A percentile compares a stretch with the other conserved stretches of the same genome.
These are phyloP conservation scores for Penaeus indicus DNA, from an alignment of 1,140 invertebrate species.

Conservation along the genomic window DNA sequence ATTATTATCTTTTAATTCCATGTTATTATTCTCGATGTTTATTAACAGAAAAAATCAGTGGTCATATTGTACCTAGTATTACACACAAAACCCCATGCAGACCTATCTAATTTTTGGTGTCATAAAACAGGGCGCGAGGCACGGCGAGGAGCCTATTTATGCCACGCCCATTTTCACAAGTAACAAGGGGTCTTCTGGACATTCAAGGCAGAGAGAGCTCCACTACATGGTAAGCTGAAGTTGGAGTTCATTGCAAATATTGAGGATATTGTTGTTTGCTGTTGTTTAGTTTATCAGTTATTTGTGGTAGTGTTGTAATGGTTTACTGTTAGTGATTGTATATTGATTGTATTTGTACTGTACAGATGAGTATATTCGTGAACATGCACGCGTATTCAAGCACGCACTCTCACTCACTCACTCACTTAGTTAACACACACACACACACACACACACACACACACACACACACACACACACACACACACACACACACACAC, in stretches of 20 bases:
- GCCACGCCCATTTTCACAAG: slow-evolving; percentile 37
- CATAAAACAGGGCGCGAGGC: slow-evolving; percentile 6
- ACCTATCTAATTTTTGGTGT: background rate
- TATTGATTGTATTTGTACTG: too few species aligned
- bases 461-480: too few species aligned
- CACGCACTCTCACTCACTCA: too few species aligned
- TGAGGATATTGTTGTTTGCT: background rate
- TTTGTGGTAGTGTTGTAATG: too few species aligned
- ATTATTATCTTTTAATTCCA: background rate
- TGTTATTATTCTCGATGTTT: background rate
- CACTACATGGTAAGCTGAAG: slow-evolving; percentile 46
- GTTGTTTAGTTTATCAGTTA: background rate
- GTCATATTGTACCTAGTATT: too few species aligned
- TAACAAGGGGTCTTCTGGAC: slow-evolving; percentile 18
- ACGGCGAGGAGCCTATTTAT: slow-evolving; percentile 48
- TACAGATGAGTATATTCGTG: too few species aligned
- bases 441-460: too few species aligned
- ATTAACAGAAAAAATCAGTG: too few species aligned
- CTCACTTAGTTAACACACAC: too few species aligned
- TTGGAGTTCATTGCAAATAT: background rate
- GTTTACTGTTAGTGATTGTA: too few species aligned
- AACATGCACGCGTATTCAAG: too few species aligned
- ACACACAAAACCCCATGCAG: background rate
- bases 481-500: too few species aligned
- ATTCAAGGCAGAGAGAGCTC: slow-evolving; percentile 38